These are phyloP conservation scores for Vicugna pacos DNA, from an alignment of 2,113 vertebrate species.

Conservation along the genomic window DNA sequence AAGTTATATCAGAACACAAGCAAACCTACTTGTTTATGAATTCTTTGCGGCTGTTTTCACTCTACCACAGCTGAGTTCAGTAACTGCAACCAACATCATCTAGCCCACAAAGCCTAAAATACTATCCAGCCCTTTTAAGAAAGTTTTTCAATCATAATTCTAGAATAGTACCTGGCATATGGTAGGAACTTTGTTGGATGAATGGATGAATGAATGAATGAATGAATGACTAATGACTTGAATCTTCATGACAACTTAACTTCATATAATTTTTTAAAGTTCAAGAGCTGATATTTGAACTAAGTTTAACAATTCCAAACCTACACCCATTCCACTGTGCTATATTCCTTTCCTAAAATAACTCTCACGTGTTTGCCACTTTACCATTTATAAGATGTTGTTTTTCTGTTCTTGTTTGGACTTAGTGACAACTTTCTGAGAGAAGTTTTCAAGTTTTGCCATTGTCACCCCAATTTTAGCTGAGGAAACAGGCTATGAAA, in stretches of 20 bases:
- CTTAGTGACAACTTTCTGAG: neutral
- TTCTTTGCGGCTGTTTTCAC: neutral
- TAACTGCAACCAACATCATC: neutral
- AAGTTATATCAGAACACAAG: neutral
- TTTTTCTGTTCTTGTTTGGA: neutral
- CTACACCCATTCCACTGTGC: neutral
- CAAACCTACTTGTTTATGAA: neutral
- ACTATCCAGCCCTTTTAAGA: neutral
- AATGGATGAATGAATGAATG: neutral
- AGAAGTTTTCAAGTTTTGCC: neutral
- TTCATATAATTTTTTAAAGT: slow-evolving; percentile 53
- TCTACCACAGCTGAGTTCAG: neutral
- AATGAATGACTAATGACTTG: neutral
- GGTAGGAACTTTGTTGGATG: neutral
- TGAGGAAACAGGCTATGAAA: neutral
- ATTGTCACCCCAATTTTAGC: neutral
- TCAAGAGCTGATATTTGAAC: neutral
- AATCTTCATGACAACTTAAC: slow-evolving; percentile 47
- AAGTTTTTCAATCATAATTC: neutral
- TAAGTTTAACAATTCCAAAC: neutral
- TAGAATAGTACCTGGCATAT: neutral
- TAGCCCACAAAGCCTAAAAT: neutral
- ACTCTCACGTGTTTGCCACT: neutral
- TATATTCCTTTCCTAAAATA: neutral
- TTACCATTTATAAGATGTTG: neutral